phyloP scores from a whole-genome alignment of 2,797 vertebrate genomes.

The Halcyon chelicuti region DNA sequence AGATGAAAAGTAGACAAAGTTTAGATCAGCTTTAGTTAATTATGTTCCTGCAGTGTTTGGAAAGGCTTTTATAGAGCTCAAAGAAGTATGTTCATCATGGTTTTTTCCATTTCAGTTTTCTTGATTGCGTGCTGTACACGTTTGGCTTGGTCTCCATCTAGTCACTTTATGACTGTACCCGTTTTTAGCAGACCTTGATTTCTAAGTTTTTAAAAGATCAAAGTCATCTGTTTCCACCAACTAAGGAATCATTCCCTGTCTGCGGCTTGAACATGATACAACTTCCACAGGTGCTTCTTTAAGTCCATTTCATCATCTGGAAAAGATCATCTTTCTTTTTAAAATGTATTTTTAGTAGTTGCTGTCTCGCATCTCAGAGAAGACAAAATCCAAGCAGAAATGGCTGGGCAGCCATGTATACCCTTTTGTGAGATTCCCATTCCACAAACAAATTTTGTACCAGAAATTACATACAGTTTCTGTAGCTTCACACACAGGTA shows the following conservation, averaged over 20 bases:
- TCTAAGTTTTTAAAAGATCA: background rate
- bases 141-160: background rate
- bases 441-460: background rate
- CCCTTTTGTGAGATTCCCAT: background rate
- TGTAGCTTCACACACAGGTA: background rate
- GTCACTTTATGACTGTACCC: background rate
- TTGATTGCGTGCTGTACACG: background rate
- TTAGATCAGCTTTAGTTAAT: background rate
- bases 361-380: background rate
- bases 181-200: background rate
- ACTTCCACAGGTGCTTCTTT: background rate
- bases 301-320: background rate
- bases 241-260: background rate
- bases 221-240: background rate
- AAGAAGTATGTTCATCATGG: background rate
- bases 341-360: background rate
- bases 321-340: background rate
- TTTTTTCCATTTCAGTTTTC: background rate
- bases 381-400: background rate
- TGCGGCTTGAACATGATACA: background rate
- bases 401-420: background rate
- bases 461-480: background rate
- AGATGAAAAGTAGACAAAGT: background rate
- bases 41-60: background rate
- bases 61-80: background rate